These are phyloP conservation scores for Drosophila pruinosa DNA, from an alignment of 1,140 invertebrate species.

Conservation along the genomic window DNA sequence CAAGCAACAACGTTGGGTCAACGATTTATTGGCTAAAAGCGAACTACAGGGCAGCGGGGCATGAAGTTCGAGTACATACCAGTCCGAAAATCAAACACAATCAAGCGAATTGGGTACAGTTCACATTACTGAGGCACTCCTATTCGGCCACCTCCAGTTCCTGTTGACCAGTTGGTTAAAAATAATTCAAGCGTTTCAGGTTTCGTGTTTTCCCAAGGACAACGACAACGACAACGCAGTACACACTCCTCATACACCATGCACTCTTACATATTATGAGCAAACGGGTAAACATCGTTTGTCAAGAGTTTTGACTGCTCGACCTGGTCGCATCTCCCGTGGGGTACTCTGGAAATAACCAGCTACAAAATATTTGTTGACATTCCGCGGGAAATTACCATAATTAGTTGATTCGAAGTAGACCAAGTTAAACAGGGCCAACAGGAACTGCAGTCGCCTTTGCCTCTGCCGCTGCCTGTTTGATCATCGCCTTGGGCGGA, in stretches of 20 bases:
- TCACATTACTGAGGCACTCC: constrained; percentile 50
- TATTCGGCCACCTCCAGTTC: constrained; percentile 20
- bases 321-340: neutral
- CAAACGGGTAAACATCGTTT: constrained; percentile 73
- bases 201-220: constrained; percentile 47
- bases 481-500: constrained; percentile 38
- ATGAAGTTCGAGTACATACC: constrained; percentile 13
- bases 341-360: constrained; percentile 41
- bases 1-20: constrained; percentile 2
- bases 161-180: constrained; percentile 64
- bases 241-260: constrained; percentile 17
- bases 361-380: constrained; percentile 78
- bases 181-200: constrained; percentile 67
- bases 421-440: constrained; percentile 34
- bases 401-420: constrained; percentile 78
- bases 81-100: constrained; percentile 71
- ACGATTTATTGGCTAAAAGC: constrained; percentile 72
- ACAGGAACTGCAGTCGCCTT: constrained; percentile 22
- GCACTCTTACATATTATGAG: constrained; percentile 14
- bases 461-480: constrained; percentile 34
- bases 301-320: constrained; percentile 64
- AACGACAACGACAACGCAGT: constrained; percentile 22
- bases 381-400: constrained; percentile 77
- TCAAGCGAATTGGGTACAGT: constrained; percentile 73
- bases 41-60: constrained; percentile 58